Base-by-base conservation (phyloP, 1,140 invertebrate genomes). In the Eumeta japonica region DNA sequence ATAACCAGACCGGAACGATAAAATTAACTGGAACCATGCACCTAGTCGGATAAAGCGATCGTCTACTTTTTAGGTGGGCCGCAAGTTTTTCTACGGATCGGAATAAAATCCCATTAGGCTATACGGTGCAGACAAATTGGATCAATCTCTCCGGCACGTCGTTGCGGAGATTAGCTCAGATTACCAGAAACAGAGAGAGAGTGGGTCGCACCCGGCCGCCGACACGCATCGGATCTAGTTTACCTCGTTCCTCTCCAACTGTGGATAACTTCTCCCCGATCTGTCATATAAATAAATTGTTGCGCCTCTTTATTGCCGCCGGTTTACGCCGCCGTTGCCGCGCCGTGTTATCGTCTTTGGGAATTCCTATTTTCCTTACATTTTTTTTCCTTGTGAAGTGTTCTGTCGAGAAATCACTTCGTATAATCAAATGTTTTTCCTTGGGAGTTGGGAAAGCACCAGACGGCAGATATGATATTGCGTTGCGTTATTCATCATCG, bases 151-250 rank as follows among this genome's bases (percentile, higher is more conserved):
- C n/a, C n/a, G n/a, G 5, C 5, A 7, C 20, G 20, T 24, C 39
- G 16, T 36, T 50, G 48, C 46, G 43, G 41, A 48, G 51, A 57
- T 54, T 54, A 52, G 45, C 42, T n/a, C 41, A 43, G 51, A 51
- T 57, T 49, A 44, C n/a, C n/a, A n/a, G n/a, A n/a, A n/a, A n/a
- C n/a, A n/a, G n/a, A n/a, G n/a, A n/a, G n/a, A 48, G 20, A 24
- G 20, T 24, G 5, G 20, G 20, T 24, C 20, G 20, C n/a, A n/a
- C n/a, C n/a, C 20, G 20, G 5, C 5, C n/a, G 5, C n/a, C 20
- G n/a, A n/a, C 20, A 24, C 20, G n/a, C 20, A 24, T 24, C 20
- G n/a, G n/a, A 5, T 24, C n/a, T 5, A 24, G 5, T 24, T 24
- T 24, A n/a, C 5, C 20, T 24, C 20, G 20, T 24, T 24, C 20